Base-by-base conservation (phyloP, 2,797 vertebrate species). In the Crypturellus tataupa region DNA sequence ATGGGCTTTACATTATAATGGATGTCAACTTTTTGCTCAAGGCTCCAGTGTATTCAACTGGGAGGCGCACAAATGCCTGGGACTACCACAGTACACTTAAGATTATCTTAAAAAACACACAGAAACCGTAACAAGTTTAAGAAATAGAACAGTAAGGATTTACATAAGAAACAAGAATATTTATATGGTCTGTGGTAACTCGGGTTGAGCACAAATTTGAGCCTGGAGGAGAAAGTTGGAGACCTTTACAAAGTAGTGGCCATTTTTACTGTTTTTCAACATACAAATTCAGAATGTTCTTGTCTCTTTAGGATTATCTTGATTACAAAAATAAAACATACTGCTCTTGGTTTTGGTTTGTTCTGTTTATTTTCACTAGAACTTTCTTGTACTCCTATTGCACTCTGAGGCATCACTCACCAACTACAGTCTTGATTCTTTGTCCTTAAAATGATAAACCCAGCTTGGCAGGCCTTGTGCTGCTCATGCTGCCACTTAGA, bases 401-500 rank as follows among this genome's bases (percentile, higher is more conserved):
- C 4, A 60, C 15, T 60, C 85, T 37, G 64, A 80, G 53, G 33
- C 1, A 10, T 29, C 44, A 5, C 33, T 87, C 51, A 40, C 42
- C 29, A 71, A 64, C 11, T 83, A 6, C 18, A 64, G 2, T 63
- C 20, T 49, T 58, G 44, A 37, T 51, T 91, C 20, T 71, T 80
- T 76, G 25, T 37, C 67, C 77, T 91, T 71, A 44, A 59, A 67
- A 46, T 59, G 24, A 15, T 6, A 33, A 79, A 19, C 7, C 18
- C 35, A 12, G 21, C 33, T 4, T 6, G 12, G 11, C 39, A 47
- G 31, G 75, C 40, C 67, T 46, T 80, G 15, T 77, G 77, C 80
- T 87, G 35, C 10, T 25, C 1, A 3, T 19, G 12, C 23, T 67
- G 7, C 23, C 1, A 0, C 0, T 0, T 37, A 65, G 84, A 68